Evolutionary conservation across 2,113 vertebrate genomes (phyloP), one percentile per base, ranked within the genome.

Genomic region (Psilopogon haemacephalus): DNA sequence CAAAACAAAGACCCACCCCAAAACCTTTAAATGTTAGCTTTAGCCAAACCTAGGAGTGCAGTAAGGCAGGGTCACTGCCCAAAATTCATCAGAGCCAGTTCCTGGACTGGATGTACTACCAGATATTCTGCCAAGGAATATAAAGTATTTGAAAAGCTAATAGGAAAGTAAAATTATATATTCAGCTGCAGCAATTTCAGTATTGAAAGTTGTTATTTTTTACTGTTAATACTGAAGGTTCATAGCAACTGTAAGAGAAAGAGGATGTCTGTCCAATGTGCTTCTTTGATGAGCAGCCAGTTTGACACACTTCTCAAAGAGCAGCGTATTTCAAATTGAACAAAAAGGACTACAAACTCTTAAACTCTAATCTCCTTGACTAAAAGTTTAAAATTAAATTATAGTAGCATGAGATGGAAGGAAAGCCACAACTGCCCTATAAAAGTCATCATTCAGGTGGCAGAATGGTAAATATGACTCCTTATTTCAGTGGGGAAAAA

Each of bases 61-160:
- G 24, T 32, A 60, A 58, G n/a, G 8, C 3, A 14, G 21, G 7
- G 30, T 70, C 52, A 32, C 33, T 26, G 60, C 6, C 11, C 35
- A 52, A 38, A 87, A 84, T 24, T 15, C 15, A 79, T 24, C 11
- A 82, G 62, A 72, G 50, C 4, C 9, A 62, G 32, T 1, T 2
- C 12, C 5, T 1, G 1, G 4, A 1, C 37, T 70, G 28, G 42
- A 18, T 40, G 4, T 10, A n/a, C 12, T 38, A 55, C 9, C 15
- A 20, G 15, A 52, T 64, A 68, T 48, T 38, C 8, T 17, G 90
- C 6, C 14, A n/a, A 55, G 42, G 14, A 60, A 58, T 4, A 4
- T 5, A 14, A 86, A 76, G 1, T 20, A 24, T 33, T 24, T 37
- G 14, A 33, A 78, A 71, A 80, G 8, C 17, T 0, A 62, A 12